Percentiles rank a stretch among this genome's conserved stretches.
These are phyloP conservation scores for Steinernema hermaphroditum DNA, from an alignment of 2,888 invertebrate species.

Conservation along the genomic window DNA sequence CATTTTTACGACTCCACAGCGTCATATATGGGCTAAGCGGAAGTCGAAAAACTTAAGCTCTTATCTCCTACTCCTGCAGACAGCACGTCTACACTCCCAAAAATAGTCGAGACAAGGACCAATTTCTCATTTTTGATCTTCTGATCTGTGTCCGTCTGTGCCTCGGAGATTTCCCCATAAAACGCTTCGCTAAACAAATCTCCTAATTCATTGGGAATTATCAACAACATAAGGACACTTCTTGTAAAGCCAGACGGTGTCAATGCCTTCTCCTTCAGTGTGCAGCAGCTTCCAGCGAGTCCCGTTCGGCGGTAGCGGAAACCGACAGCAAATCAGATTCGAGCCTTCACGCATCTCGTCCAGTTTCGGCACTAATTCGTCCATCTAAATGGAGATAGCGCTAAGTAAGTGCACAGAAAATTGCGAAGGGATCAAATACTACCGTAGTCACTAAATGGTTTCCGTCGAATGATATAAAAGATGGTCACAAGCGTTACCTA, in stretches of 20 bases:
- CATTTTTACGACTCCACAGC: no score
- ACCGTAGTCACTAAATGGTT: no score
- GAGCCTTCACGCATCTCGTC: constrained; percentile 39
- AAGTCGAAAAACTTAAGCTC: no score
- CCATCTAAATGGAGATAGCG: constrained; percentile 2
- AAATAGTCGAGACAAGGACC: not conserved
- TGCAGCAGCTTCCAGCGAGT: constrained; percentile 39
- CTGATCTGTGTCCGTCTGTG: not conserved
- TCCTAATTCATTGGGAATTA: constrained; percentile 11
- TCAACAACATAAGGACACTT: constrained; percentile 32
- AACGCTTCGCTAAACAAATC: not conserved
- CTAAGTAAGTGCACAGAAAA: no score
- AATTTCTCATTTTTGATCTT: not conserved
- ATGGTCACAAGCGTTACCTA: no score
- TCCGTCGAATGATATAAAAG: no score
- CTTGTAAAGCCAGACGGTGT: constrained; percentile 62
- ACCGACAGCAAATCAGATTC: constrained; percentile 60
- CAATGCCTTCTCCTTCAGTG: constrained; percentile 61
- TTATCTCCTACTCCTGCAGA: no score
- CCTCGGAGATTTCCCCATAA: not conserved
- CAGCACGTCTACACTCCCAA: no score
- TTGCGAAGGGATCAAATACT: no score
- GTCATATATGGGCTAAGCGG: no score
- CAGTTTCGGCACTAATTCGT: constrained; percentile 22
- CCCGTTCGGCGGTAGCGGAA: constrained; percentile 55